Evolutionary conservation across 2,888 invertebrate species (phyloP), one percentile per base, ranked within the genome.

Genomic region (Drosophila nigritarsus): DNA sequence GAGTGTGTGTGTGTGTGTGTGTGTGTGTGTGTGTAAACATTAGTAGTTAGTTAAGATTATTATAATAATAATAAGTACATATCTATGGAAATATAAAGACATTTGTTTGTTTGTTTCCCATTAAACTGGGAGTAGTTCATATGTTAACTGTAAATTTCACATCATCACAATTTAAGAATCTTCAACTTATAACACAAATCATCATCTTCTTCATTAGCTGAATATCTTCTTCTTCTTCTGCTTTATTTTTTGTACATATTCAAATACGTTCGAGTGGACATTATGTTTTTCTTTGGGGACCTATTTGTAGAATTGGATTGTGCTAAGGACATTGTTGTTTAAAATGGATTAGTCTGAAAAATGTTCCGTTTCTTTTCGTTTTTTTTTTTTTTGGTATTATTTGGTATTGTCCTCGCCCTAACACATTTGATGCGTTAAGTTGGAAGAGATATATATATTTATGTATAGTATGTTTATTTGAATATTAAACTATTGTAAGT

Each of bases 61-160:
- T 61, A 67, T 72, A 55, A 67, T 80, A 82, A 78, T 80, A 78
- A 81, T 78, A 68, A 67, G 67, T 71, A 78, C 72, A 78, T 78
- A 71, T 80, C 68, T 78, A 69, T 83, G 77, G 77, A 85, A 89
- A 90, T 89, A 89, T 89, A 87, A 90, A 87, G 88, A 90, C 83
- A 82, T 87, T 88, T 86, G 90, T 89, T 84, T 85, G 88, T 82
- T 45, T 75, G 54, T 88, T 61, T 89, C 91, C 92, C 92, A 93
- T 92, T 91, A 89, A 92, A 92, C 92, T 92, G 92, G 92, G 92
- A 91, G 88, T 91, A 90, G 91, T 90, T 91, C 85, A 91, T 87
- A 89, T 85, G 93, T 93, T 93, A 93, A 93, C 93, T 93, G 92
- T 93, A 91, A 92, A 93, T 93, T 93, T 91, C 93, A 92, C 93